Percentiles rank a stretch among this genome's conserved stretches.
phyloP scores from a whole-genome alignment of 92 coral and sea anemone genomes.

The Micromussa lordhowensis region DNA sequence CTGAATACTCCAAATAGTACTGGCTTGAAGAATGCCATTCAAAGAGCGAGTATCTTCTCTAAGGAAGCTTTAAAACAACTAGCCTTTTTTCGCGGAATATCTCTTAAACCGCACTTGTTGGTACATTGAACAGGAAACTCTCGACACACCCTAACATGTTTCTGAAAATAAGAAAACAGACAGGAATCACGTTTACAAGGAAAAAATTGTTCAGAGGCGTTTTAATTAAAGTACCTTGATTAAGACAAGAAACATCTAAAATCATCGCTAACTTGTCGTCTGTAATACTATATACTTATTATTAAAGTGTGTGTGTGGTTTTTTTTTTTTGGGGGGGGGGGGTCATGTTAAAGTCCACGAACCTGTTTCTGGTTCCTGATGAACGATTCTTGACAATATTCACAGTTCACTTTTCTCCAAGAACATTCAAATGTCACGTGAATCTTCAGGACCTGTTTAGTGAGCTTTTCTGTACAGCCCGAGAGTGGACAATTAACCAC shows the following conservation, averaged over 20 bases:
- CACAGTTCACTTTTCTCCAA: slow-evolving; percentile 56
- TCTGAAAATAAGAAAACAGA: slow-evolving; percentile 1
- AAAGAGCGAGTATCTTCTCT: background rate
- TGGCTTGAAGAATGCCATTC: no score
- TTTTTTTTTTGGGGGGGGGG: background rate
- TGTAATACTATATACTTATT: no score
- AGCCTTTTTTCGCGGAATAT: slow-evolving; percentile 26
- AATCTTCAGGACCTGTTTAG: slow-evolving; percentile 46
- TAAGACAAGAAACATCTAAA: no score
- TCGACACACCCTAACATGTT: slow-evolving; percentile 38
- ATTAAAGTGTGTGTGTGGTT: no score
- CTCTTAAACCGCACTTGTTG: slow-evolving; percentile 41
- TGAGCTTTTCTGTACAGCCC: slow-evolving; percentile 56
- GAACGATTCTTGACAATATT: slow-evolving; percentile 56
- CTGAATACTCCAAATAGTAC: no score
- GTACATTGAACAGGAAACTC: slow-evolving; percentile 37
- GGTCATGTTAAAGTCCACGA: background rate
- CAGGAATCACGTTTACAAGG: no score
- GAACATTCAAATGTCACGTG: slow-evolving; percentile 65
- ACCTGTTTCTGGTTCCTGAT: slow-evolving; percentile 39
- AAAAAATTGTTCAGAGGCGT: background rate
- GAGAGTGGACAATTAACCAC: slow-evolving; percentile 55
- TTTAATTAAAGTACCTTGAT: no score
- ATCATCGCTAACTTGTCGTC: no score
- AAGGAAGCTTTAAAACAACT: background rate